These are phyloP conservation scores for Carcina quercana DNA, from an alignment of 2,888 invertebrate species.

Conservation along the genomic window DNA sequence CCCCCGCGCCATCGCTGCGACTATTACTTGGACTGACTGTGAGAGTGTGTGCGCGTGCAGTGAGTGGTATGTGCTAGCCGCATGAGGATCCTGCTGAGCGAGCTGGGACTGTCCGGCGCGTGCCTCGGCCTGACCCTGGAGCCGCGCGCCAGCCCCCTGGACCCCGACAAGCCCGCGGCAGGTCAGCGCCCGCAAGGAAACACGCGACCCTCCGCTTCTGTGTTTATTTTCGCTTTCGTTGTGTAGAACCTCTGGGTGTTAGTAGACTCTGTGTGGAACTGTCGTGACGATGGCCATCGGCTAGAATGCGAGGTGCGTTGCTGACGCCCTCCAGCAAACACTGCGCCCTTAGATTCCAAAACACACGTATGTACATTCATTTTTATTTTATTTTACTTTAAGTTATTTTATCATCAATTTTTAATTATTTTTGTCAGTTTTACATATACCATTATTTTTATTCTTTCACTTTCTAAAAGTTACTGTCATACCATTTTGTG, in stretches of 20 bases:
- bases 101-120: slow-evolving; percentile 72
- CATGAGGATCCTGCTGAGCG: slow-evolving; percentile 75
- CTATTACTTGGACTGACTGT: slow-evolving; percentile 52
- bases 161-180: slow-evolving; percentile 68
- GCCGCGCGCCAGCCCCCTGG: slow-evolving; percentile 65
- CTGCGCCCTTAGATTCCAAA: slow-evolving; percentile 65
- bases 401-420: slow-evolving; percentile 20
- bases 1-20: slow-evolving; percentile 57
- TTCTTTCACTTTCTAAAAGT: no score
- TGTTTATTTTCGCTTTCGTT: slow-evolving; percentile 74
- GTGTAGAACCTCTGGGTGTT: slow-evolving; percentile 70
- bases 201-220: slow-evolving; percentile 61
- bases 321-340: slow-evolving; percentile 70
- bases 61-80: slow-evolving; percentile 73
- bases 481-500: no score
- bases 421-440: slow-evolving; percentile 20
- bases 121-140: slow-evolving; percentile 72
- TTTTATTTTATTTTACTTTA: slow-evolving; percentile 47
- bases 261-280: slow-evolving; percentile 68
- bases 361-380: slow-evolving; percentile 66
- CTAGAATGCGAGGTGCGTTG: slow-evolving; percentile 74
- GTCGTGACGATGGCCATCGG: slow-evolving; percentile 70
- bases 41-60: slow-evolving; percentile 71
- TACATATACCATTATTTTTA: no score
- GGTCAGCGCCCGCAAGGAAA: slow-evolving; percentile 70